Conservation (phyloP, 1,140 invertebrate species). For the Drosophila sechellia region DNA sequence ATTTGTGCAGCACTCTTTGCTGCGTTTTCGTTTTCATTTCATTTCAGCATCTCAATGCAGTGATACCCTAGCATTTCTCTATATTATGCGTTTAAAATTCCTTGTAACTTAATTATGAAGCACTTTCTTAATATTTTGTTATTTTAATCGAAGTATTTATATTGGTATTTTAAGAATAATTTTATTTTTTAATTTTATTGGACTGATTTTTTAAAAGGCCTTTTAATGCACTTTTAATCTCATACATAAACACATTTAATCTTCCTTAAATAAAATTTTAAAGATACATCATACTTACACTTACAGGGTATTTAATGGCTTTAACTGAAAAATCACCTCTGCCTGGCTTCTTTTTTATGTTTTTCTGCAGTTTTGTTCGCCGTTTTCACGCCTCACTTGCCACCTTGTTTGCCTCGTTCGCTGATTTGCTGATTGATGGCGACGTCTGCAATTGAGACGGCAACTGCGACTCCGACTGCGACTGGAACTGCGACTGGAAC, state of each 20-base stretch:
- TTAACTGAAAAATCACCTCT: background rate
- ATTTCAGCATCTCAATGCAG: constrained; percentile 8
- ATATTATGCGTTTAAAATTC: no score
- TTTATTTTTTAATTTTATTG: no score
- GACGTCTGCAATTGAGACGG: constrained; percentile 59
- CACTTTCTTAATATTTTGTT: no score
- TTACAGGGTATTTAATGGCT: background rate
- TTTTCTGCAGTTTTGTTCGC: constrained; percentile 49
- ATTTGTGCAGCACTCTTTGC: constrained; percentile 53
- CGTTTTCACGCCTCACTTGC: constrained; percentile 77
- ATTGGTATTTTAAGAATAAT: no score
- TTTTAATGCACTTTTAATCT: no score
- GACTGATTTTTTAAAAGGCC: no score
- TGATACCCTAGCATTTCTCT: background rate
- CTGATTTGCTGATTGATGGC: constrained; percentile 80
- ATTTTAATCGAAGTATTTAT: no score
- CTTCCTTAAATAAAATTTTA: no score
- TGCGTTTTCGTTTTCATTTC: constrained; percentile 52
- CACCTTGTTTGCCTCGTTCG: constrained; percentile 63
- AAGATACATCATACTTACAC: no score
- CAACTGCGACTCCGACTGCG: constrained; percentile 25
- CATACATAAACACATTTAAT: no score
- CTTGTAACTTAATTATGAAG: background rate
- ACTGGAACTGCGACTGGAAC: constrained; percentile 18
- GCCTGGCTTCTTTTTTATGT: background rate